Evolutionary conservation across 2,888 invertebrate genomes (phyloP).

Genomic region (Stomorhina lunata): DNA sequence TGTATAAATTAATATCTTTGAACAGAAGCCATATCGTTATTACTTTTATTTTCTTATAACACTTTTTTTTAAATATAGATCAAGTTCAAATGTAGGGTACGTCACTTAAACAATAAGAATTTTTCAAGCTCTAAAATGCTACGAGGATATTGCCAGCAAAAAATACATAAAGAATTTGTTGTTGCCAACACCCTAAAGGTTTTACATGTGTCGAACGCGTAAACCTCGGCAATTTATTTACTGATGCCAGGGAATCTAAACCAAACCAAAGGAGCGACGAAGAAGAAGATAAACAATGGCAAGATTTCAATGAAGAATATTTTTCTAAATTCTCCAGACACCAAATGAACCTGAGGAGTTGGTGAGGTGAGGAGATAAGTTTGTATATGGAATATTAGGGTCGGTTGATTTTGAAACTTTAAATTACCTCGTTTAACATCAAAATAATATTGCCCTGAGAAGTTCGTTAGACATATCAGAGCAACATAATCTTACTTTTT

Average conservation of each 20-base stretch:
- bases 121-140: background rate
- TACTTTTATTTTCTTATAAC: background rate
- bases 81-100: background rate
- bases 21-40: too few relatives aligned
- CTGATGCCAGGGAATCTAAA: slow-evolving; percentile 31
- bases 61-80: background rate
- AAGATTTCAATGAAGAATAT: slow-evolving; percentile 51
- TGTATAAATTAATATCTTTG: too few relatives aligned
- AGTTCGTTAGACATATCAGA: too few relatives aligned
- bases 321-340: slow-evolving; percentile 39
- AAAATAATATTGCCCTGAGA: too few relatives aligned
- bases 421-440: too few relatives aligned
- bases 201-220: slow-evolving; percentile 62
- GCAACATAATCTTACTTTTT: too few relatives aligned
- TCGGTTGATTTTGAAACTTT: too few relatives aligned
- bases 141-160: background rate
- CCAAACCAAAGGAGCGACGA: slow-evolving; percentile 5
- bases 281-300: background rate
- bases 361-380: background rate
- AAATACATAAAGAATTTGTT: slow-evolving; percentile 20
- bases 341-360: background rate
- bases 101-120: slow-evolving; percentile 26
- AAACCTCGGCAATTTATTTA: slow-evolving; percentile 66
- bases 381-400: too few relatives aligned
- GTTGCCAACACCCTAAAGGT: slow-evolving; percentile 41